Evolutionary conservation across 2,888 invertebrate species (phyloP).

Genomic region (Octonoba sinensis): DNA sequence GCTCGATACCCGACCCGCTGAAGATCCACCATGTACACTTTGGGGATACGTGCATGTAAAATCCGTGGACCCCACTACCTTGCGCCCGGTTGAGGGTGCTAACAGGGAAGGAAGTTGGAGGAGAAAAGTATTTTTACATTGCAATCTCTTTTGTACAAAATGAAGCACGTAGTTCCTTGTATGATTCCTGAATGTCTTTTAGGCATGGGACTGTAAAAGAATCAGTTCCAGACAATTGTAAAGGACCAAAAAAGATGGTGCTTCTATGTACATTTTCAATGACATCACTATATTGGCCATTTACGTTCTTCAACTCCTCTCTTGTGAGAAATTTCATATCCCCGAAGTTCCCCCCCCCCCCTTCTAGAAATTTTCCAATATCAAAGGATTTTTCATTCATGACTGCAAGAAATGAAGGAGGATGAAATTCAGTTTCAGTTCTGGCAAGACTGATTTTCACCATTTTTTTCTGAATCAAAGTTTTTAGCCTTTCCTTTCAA

Average conservation of each 20-base stretch:
- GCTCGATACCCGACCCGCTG: too few relatives aligned
- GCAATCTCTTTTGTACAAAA: too few relatives aligned
- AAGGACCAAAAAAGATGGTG: not conserved
- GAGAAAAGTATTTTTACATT: too few relatives aligned
- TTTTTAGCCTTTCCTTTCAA: too few relatives aligned
- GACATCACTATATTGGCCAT: not conserved
- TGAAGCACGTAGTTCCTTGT: not conserved
- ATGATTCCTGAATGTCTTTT: not conserved
- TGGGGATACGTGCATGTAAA: too few relatives aligned
- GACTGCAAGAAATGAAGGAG: not conserved
- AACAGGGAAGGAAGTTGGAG: too few relatives aligned
- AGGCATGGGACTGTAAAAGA: not conserved
- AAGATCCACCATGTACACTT: too few relatives aligned
- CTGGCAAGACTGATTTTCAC: too few relatives aligned
- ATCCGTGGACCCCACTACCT: too few relatives aligned
- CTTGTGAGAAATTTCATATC: not conserved
- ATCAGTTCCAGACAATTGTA: conserved; percentile 5
- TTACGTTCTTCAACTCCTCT: not conserved
- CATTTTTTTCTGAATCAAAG: too few relatives aligned
- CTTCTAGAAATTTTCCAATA: not conserved
- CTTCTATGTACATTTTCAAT: not conserved
- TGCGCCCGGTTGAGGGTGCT: too few relatives aligned
- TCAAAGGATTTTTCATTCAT: not conserved
- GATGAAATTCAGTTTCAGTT: not conserved
- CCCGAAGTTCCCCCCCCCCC: not conserved